Conservation (phyloP, 2,888 invertebrate species). For the Drosophila lacicola region DNA sequence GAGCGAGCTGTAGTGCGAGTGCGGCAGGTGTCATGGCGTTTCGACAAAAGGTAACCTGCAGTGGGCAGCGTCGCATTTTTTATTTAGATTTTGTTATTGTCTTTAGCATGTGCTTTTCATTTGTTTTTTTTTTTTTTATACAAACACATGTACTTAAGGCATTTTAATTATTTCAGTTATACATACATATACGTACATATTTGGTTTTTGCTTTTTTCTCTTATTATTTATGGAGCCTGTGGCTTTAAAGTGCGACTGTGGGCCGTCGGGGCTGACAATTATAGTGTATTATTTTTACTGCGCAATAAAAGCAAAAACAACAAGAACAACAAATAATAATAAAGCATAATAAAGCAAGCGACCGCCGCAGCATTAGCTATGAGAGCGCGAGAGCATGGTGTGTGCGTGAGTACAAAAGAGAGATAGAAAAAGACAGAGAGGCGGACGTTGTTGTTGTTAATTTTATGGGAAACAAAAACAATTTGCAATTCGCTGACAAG, state of each 20-base stretch:
- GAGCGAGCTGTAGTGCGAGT: constrained; percentile 22
- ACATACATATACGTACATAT: too few relatives aligned
- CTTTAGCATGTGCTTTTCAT: constrained; percentile 32
- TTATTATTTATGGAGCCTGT: constrained; percentile 63
- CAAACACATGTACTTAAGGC: background rate
- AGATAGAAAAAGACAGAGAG: constrained; percentile 15
- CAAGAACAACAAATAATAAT: constrained; percentile 54
- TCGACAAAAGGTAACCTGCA: constrained; percentile 17
- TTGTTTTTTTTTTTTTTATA: constrained; percentile 1
- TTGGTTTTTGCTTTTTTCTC: constrained; percentile 17
- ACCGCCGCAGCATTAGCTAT: constrained; percentile 51
- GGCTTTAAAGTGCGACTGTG: constrained; percentile 28
- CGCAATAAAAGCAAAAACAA: constrained; percentile 70
- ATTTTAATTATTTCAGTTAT: constrained; percentile 55
- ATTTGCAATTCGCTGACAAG: constrained; percentile 44
- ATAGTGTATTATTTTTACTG: constrained; percentile 63
- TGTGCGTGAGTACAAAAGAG: constrained; percentile 26
- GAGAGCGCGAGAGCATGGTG: constrained; percentile 19
- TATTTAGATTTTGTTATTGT: constrained; percentile 31
- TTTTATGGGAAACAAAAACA: constrained; percentile 44
- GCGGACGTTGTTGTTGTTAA: constrained; percentile 21
- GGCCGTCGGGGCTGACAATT: constrained; percentile 29
- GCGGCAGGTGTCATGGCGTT: constrained; percentile 42
- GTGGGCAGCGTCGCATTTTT: constrained; percentile 20
- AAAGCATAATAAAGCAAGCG: constrained; percentile 73